Evolutionary conservation across 2,797 vertebrate genomes (phyloP).

Genomic region (Luscinia megarhynchos): DNA sequence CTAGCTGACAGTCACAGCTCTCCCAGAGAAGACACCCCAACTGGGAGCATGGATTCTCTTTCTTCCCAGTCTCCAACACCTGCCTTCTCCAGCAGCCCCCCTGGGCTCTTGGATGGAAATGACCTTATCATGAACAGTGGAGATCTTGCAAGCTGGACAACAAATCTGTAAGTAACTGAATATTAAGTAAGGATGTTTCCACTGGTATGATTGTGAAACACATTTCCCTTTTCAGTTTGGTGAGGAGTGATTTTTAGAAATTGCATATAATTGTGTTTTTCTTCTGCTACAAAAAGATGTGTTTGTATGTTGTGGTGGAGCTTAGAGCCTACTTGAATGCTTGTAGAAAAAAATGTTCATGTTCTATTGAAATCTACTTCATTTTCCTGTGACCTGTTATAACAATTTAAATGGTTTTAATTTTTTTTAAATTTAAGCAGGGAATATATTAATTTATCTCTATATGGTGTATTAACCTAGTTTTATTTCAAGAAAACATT

Average conservation of each 20-base stretch:
- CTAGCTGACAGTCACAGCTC: conserved; percentile 78
- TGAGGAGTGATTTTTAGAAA: background rate
- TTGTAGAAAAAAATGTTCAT: background rate
- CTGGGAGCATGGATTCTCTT: conserved; percentile 90
- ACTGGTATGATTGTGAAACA: background rate
- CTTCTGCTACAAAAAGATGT: background rate
- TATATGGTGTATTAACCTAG: background rate
- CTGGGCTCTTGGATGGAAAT: conserved; percentile 77
- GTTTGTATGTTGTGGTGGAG: background rate
- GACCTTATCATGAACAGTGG: conserved; percentile 71
- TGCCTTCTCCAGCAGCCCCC: conserved; percentile 76
- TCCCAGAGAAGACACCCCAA: conserved; percentile 85
- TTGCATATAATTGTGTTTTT: background rate
- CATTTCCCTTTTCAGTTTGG: background rate
- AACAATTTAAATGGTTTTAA: background rate
- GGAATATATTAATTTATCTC: background rate
- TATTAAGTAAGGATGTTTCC: background rate
- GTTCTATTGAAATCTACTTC: background rate
- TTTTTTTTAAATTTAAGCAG: background rate
- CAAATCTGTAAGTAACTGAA: conserved; percentile 73
- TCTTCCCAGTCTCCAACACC: conserved; percentile 90
- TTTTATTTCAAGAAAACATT: background rate
- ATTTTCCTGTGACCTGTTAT: background rate
- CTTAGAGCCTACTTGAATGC: background rate
- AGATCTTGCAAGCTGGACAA: conserved; percentile 71